Base-by-base conservation (phyloP, 2,888 invertebrate species). In the Cistogaster globosa region DNA sequence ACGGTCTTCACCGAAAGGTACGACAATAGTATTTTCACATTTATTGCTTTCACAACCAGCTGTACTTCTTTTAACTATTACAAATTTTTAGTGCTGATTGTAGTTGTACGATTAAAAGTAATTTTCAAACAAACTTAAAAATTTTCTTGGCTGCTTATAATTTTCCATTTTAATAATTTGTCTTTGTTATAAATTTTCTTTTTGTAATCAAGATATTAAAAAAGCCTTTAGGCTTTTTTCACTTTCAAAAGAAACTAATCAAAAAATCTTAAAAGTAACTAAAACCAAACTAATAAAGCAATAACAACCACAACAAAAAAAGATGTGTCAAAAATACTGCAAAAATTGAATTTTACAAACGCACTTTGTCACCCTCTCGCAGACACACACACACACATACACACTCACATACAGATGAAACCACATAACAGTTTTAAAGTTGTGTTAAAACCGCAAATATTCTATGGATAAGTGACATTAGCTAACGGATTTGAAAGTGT, bases 401-500 rank as follows among this genome's bases (percentile, higher is more conserved):
- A 68, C 1, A n/a, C 20, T 48, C 16, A 48, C 22, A 42, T 12
- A 67, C 48, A 62, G 12, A 42, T 5, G 20, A 12, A 36, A 9
- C 48, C 53, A 42, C 38, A 65, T 55, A 32, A 38, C 53, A 58
- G 48, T 60, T 42, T 75, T 75, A 32, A 58, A 69, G 51, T 76
- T 80, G 67, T 62, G 55, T 62, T 72, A 55, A 55, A 76, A 71
- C 78, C 83, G 42, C 78, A 83, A 83, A 83, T 63, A 69, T 68
- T 78, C 71, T 60, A 48, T 53, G 22, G 26, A 63, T 42, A 53
- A 55, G 62, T 69, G 55, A 78, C 69, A 78, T 78, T 78, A 62
- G 62, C 68, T 68, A 69, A 69, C 69, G 62, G 69, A 72, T 58
- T 72, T 38, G 3, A 53, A 38, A 38, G 26, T 58, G 51, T 57